phyloP scores from a whole-genome alignment of 2,888 invertebrate genomes.

The Torymus aiolomorphi region DNA sequence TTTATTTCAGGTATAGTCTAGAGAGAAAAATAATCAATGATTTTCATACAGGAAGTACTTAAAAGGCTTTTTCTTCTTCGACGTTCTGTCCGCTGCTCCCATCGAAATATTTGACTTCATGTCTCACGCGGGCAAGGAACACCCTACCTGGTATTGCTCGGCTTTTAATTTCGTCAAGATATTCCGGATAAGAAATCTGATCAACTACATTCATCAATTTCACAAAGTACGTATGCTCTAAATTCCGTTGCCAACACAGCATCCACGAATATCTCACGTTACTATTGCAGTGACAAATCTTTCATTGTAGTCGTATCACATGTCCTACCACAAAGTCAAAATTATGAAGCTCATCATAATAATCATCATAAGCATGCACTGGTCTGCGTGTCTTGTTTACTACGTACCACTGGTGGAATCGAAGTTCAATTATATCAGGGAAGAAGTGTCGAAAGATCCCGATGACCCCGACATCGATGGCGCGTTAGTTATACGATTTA shows the following conservation, averaged over 20 bases:
- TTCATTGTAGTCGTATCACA: slow-evolving; percentile 64
- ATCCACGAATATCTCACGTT: no score
- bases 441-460: slow-evolving; percentile 14
- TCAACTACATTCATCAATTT: slow-evolving; percentile 66
- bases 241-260: no score
- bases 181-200: slow-evolving; percentile 68
- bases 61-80: slow-evolving; percentile 67
- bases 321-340: slow-evolving; percentile 65
- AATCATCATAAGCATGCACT: slow-evolving; percentile 65
- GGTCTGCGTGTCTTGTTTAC: slow-evolving; percentile 71
- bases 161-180: slow-evolving; percentile 68
- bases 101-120: slow-evolving; percentile 63
- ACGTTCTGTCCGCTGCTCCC: slow-evolving; percentile 69
- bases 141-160: slow-evolving; percentile 62
- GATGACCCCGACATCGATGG: no score
- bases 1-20: no score
- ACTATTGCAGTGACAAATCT: no score
- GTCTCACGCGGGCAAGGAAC: slow-evolving; percentile 5
- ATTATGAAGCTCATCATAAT: slow-evolving; percentile 63
- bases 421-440: no score
- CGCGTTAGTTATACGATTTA: slow-evolving; percentile 9
- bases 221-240: slow-evolving; percentile 65
- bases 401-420: slow-evolving; percentile 62
- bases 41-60: slow-evolving; percentile 68
- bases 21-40: not conserved